These are phyloP conservation scores for Pseudorasbora parva DNA, from an alignment of 2,113 vertebrate species.

Conservation along the genomic window DNA sequence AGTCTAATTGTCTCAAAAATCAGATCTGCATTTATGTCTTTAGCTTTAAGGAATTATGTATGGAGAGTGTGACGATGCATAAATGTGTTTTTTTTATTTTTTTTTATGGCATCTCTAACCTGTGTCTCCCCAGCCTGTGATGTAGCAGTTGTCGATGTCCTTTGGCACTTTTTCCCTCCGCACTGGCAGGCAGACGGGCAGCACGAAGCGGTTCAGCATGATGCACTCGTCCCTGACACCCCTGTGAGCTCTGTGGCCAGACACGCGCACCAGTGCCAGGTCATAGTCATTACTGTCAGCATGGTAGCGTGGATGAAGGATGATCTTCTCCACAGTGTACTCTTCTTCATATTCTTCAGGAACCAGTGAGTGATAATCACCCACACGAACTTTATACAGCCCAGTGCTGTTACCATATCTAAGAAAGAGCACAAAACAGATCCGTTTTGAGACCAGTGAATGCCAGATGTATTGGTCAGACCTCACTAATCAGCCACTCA, in stretches of 20 bases:
- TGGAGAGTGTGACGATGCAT: constrained; percentile 8
- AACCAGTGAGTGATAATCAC: constrained; percentile 94
- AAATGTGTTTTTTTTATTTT: constrained; percentile 47
- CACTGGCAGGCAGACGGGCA: constrained; percentile 88
- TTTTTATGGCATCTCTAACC: constrained; percentile 76
- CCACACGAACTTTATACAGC: constrained; percentile 88
- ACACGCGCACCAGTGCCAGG: constrained; percentile 87
- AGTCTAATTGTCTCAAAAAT: not conserved
- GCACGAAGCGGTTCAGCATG: constrained; percentile 83
- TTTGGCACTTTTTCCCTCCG: constrained; percentile 85
- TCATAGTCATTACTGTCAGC: constrained; percentile 89
- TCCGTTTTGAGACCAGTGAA: not conserved
- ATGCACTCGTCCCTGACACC: constrained; percentile 69
- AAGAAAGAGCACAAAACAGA: constrained; percentile 27
- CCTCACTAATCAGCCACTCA: not conserved
- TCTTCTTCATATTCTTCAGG: constrained; percentile 93
- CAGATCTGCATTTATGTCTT: not conserved
- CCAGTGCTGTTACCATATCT: constrained; percentile 91
- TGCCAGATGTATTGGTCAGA: not conserved
- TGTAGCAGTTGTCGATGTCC: constrained; percentile 86
- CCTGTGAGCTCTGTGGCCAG: constrained; percentile 67
- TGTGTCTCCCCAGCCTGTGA: constrained; percentile 98
- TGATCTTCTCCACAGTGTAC: constrained; percentile 83
- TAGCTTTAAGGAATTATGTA: not conserved
- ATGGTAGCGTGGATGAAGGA: constrained; percentile 83